These are phyloP conservation scores for Dolichotis patagonum DNA, from an alignment of 2,113 vertebrate species.

Conservation along the genomic window DNA sequence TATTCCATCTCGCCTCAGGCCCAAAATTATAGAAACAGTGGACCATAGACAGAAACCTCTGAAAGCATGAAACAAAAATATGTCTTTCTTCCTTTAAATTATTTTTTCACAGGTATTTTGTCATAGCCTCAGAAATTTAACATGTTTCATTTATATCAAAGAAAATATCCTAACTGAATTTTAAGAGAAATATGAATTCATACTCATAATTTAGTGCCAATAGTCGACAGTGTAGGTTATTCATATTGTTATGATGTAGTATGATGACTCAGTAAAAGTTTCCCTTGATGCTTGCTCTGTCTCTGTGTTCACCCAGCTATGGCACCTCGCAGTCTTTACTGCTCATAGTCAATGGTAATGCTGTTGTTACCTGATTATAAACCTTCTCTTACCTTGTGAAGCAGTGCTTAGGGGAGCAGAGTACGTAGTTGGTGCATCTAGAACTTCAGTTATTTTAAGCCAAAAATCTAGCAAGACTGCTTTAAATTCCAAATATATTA, in stretches of 20 bases:
- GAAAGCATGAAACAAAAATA: not conserved
- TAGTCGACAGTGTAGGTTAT: not conserved
- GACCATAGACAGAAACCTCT: not conserved
- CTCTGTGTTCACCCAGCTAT: no score
- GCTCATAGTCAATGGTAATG: not conserved
- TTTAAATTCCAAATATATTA: slow-evolving; percentile 33
- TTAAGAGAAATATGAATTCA: not conserved
- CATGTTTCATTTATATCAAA: not conserved
- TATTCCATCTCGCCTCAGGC: not conserved
- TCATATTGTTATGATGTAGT: not conserved
- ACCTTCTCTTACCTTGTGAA: not conserved
- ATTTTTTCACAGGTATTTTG: not conserved
- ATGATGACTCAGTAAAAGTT: not conserved
- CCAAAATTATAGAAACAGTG: not conserved
- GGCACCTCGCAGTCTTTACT: not conserved
- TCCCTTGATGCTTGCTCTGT: not conserved
- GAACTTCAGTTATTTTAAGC: not conserved
- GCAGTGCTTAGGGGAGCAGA: not conserved
- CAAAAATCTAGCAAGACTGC: not conserved
- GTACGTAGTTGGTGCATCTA: not conserved
- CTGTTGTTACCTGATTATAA: not conserved
- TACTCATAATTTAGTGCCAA: not conserved
- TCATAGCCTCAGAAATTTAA: not conserved
- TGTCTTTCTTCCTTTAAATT: not conserved
- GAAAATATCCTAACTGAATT: not conserved